These are phyloP conservation scores for Chinchilla lanigera DNA, from an alignment of 2,113 vertebrate species.

Conservation along the genomic window DNA sequence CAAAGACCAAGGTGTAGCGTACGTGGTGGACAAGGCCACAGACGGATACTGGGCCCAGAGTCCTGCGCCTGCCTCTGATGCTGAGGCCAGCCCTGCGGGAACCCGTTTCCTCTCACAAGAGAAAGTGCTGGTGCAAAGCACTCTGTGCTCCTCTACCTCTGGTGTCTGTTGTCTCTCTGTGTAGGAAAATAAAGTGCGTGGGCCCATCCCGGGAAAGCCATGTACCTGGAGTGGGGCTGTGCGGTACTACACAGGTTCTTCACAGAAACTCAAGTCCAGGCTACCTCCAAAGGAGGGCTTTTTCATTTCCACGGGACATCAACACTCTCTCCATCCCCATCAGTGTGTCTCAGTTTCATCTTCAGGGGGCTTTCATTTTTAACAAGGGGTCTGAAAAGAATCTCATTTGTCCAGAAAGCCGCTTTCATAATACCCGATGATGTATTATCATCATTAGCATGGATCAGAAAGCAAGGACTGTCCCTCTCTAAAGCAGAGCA, in stretches of 20 bases:
- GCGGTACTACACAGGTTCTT: background rate
- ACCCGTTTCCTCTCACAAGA: background rate
- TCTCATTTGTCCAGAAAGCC: conserved; percentile 49
- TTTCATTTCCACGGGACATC: background rate
- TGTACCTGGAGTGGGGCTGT: background rate
- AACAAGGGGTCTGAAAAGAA: conserved; percentile 1
- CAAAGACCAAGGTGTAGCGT: background rate
- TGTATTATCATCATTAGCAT: background rate
- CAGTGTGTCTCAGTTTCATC: background rate
- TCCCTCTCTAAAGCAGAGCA: background rate
- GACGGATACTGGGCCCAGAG: background rate
- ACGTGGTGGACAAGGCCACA: rapidly evolving
- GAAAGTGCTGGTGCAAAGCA: rapidly evolving
- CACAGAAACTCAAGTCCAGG: background rate
- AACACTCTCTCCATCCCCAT: background rate
- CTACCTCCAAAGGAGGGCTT: background rate
- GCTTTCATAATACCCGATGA: background rate
- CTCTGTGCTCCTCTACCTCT: background rate
- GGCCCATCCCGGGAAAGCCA: rapidly evolving
- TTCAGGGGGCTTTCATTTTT: conserved; percentile 30
- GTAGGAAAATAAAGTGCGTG: background rate
- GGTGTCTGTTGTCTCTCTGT: background rate
- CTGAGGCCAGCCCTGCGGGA: background rate
- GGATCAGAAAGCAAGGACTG: background rate
- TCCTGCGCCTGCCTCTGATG: background rate